phyloP scores from a whole-genome alignment of 2,113 vertebrate species.

The Cromileptes altivelis region DNA sequence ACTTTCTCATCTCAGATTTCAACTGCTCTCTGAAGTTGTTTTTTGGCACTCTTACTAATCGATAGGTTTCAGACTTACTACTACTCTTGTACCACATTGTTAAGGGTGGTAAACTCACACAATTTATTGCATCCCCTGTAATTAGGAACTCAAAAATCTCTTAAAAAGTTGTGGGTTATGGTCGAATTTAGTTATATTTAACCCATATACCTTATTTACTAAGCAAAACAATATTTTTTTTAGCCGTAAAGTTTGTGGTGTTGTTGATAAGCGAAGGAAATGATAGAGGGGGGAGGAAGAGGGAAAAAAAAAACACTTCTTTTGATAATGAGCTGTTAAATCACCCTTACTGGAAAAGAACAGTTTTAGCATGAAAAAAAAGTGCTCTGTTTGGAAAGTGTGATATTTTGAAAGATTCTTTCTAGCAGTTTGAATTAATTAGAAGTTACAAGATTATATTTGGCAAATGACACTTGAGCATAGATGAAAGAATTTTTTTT shows the following conservation, averaged over 20 bases:
- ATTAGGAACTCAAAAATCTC: constrained; percentile 66
- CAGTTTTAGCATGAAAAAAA: constrained; percentile 73
- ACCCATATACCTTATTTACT: neutral
- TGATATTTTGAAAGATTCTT: constrained; percentile 84
- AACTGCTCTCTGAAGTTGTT: constrained; percentile 23
- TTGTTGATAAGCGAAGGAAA: constrained; percentile 62
- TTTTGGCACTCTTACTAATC: constrained; percentile 10
- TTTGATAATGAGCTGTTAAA: constrained; percentile 84
- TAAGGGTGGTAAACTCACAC: neutral
- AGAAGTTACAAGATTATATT: constrained; percentile 86
- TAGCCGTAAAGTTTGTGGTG: constrained; percentile 36
- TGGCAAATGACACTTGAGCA: constrained; percentile 85
- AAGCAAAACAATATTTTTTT: constrained; percentile 21
- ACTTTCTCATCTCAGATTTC: constrained; percentile 52
- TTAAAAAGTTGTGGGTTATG: constrained; percentile 22
- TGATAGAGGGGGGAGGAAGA: constrained; percentile 12
- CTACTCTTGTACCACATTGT: neutral
- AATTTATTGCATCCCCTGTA: constrained; percentile 82
- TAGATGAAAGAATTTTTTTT: constrained; percentile 78
- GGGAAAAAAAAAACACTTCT: constrained; percentile 40
- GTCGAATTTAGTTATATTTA: constrained; percentile 27
- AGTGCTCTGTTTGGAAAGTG: constrained; percentile 79
- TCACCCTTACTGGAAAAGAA: constrained; percentile 71
- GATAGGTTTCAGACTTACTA: constrained; percentile 6
- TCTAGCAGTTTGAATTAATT: constrained; percentile 85